Evolutionary conservation across 2,888 invertebrate genomes (phyloP), one percentile per base, ranked within the genome.

Genomic region (Ornithoptera alexandrae): DNA sequence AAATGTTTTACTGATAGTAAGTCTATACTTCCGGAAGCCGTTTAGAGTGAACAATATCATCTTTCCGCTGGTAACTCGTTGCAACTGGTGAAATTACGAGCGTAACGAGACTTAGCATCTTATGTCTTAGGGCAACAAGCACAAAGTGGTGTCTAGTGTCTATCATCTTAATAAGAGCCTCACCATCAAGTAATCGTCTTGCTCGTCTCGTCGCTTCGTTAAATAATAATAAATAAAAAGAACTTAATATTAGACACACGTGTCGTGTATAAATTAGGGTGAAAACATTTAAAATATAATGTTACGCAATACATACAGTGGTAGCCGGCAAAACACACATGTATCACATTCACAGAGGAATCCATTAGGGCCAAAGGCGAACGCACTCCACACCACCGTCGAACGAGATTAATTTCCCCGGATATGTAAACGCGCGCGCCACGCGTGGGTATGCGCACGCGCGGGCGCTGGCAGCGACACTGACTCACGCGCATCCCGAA

Each of bases 401-500:
- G 74, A 72, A 67, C 71, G 74, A 74, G 74, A 74, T 79, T 73
- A 78, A 77, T 77, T 78, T 79, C 78, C 75, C 74, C 74, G 67
- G 68, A 75, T 67, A 68, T 68, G 72, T 72, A 68, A 65, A 65
- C 67, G 76, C 78, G 78, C 76, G 78, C 77, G 77, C 77, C 77
- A 56, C 63, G 63, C 67, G 73, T 79, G 77, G 78, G 75, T 76
- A 75, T 75, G 84, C 88, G 89, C 89, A 84, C 87, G 86, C 87
- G 89, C 86, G 85, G 85, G 84, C 86, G 86, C 81, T 85, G 82
- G 76, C 81, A 79, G 84, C 88, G 84, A 83, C 87, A 91, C 92
- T 92, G 92, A 92, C 85, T 91, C 92, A 91, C 78, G 81, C 87
- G 81, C 88, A 85, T 86, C 87, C 84, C 80, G 83, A 84, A 86